A percentile compares a stretch with the other conserved stretches of the same genome.
These are phyloP conservation scores for Oopsacas minuta DNA, from an alignment of 37 sponge, comb jelly and placozoan species.

Conservation along the genomic window DNA sequence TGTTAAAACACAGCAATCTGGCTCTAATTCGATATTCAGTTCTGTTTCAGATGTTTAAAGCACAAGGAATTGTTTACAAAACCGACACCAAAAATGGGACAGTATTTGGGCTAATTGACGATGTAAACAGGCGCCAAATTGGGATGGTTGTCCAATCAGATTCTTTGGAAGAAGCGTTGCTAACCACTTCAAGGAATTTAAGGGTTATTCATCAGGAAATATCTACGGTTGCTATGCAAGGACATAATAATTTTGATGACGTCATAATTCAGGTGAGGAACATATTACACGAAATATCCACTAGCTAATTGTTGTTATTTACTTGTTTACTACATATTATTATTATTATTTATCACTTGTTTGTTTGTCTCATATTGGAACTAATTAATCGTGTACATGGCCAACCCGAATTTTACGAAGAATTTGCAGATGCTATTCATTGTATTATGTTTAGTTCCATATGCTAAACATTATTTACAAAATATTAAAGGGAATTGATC, in stretches of 20 bases:
- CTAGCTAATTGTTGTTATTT: no score
- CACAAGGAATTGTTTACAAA: constrained; percentile 58
- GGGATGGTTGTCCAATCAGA: constrained; percentile 64
- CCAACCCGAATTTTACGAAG: no score
- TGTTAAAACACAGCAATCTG: constrained; percentile 68
- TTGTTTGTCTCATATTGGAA: no score
- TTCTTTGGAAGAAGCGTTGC: constrained; percentile 34
- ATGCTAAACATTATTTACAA: no score
- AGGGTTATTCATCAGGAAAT: constrained; percentile 85
- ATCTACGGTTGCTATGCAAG: constrained; percentile 48
- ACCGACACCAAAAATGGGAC: constrained; percentile 53
- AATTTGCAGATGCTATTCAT: no score
- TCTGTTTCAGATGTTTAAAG: constrained; percentile 91
- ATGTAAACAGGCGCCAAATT: constrained; percentile 39
- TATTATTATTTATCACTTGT: no score
- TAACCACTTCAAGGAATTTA: constrained; percentile 40
- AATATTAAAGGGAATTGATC: no score
- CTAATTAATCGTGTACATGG: no score
- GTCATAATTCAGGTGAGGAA: not conserved
- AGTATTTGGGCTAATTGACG: constrained; percentile 65
- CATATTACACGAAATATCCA: not conserved
- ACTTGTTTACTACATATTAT: no score
- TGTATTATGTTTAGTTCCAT: no score
- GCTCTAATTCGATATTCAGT: constrained; percentile 59
- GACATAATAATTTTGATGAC: constrained; percentile 67